These are phyloP conservation scores for Marronus borbonicus DNA, from an alignment of 2,888 invertebrate genomes.

Conservation along the genomic window DNA sequence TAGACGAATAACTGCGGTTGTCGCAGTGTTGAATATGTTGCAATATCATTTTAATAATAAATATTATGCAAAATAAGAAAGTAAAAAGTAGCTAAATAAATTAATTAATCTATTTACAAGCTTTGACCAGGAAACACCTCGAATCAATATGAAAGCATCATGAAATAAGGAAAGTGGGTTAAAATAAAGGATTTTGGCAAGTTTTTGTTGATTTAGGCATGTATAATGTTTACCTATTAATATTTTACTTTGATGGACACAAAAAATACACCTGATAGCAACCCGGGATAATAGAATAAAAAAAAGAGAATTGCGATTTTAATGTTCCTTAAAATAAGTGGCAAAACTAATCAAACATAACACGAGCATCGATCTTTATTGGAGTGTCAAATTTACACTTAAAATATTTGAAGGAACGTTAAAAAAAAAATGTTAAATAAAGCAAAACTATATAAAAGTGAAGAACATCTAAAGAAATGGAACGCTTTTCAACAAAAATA, in stretches of 20 bases:
- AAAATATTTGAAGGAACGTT: neutral
- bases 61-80: neutral
- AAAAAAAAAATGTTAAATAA: neutral
- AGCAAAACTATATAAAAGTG: neutral
- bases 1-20: neutral
- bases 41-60: too few relatives aligned
- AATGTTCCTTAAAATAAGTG: too few relatives aligned
- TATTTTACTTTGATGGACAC: too few relatives aligned
- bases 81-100: neutral
- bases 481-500: slow-evolving; percentile 31
- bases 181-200: too few relatives aligned
- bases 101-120: neutral
- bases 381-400: neutral
- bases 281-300: too few relatives aligned
- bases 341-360: too few relatives aligned
- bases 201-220: too few relatives aligned
- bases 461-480: slow-evolving; percentile 6
- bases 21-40: neutral
- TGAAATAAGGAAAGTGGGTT: too few relatives aligned
- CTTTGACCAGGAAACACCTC: slow-evolving; percentile 17
- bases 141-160: slow-evolving; percentile 7
- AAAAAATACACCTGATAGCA: too few relatives aligned
- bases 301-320: too few relatives aligned
- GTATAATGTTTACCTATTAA: too few relatives aligned
- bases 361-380: too few relatives aligned